Evolutionary conservation across 2,888 invertebrate genomes (phyloP).

Genomic region (Coelogynopora nodosa): DNA sequence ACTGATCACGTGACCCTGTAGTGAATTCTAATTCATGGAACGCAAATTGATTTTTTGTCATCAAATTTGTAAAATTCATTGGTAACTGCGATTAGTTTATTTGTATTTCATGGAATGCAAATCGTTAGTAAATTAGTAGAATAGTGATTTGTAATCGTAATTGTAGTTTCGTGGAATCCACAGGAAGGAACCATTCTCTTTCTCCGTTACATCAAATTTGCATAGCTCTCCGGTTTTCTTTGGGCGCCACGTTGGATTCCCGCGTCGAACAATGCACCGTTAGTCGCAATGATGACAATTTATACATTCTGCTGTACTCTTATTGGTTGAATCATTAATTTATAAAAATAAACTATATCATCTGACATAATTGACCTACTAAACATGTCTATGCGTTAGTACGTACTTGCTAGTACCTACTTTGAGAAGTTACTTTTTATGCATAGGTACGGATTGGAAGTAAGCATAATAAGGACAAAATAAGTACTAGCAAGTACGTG

Average conservation of each 20-base stretch:
- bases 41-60: too few relatives aligned
- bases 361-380: not conserved
- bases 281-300: not conserved
- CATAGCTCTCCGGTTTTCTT: not conserved
- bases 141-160: not conserved
- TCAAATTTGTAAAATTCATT: too few relatives aligned
- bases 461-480: too few relatives aligned
- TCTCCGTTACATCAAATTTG: conserved; percentile 8
- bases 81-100: too few relatives aligned
- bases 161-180: not conserved
- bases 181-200: not conserved
- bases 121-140: not conserved
- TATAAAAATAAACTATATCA: not conserved
- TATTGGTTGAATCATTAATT: not conserved
- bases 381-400: not conserved
- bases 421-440: not conserved
- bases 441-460: not conserved
- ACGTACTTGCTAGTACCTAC: not conserved
- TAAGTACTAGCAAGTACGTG: not conserved
- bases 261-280: not conserved
- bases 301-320: not conserved
- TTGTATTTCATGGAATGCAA: too few relatives aligned
- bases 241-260: not conserved
- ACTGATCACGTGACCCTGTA: too few relatives aligned
- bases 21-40: too few relatives aligned